Percentiles rank a stretch among this genome's conserved stretches.
Conservation (phyloP, 2,797 vertebrate species). For the Cyclura pinguis region DNA sequence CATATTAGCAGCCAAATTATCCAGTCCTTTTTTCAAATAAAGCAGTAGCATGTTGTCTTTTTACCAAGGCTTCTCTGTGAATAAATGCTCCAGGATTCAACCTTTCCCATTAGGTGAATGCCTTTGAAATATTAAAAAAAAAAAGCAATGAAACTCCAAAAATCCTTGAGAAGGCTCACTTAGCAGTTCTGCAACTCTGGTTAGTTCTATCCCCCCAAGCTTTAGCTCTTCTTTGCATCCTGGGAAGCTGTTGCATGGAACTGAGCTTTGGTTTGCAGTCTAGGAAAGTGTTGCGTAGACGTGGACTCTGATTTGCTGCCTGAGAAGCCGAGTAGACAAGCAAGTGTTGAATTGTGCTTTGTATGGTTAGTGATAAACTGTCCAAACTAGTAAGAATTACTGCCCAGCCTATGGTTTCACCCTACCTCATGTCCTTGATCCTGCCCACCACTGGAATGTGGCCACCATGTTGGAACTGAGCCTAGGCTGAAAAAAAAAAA, state of each 20-base stretch:
- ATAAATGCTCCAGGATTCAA: constrained; percentile 1
- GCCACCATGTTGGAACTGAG: too few relatives aligned
- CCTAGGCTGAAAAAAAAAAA: too few relatives aligned
- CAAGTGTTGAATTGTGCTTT: neutral
- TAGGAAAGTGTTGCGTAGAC: neutral
- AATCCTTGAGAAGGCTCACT: constrained; percentile 30
- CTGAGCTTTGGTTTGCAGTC: neutral
- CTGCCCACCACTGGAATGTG: neutral
- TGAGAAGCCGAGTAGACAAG: neutral
- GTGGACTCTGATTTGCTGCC: neutral
- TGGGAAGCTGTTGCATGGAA: neutral
- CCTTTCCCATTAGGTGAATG: constrained; percentile 36
- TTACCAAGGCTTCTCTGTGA: neutral
- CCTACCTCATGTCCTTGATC: neutral
- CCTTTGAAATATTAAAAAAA: constrained; percentile 26
- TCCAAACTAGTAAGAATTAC: too few relatives aligned
- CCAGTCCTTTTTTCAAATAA: constrained; percentile 1
- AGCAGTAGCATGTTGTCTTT: neutral
- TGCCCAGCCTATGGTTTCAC: neutral
- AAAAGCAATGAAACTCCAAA: constrained; percentile 49
- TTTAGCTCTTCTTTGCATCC: neutral
- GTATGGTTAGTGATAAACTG: too few relatives aligned
- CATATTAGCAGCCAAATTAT: neutral
- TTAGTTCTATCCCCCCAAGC: neutral
- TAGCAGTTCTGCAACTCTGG: constrained; percentile 4